A percentile compares a stretch with the other conserved stretches of the same genome.
phyloP scores from a whole-genome alignment of 2,888 invertebrate species.

The Mesorhabditis spiculigera region DNA sequence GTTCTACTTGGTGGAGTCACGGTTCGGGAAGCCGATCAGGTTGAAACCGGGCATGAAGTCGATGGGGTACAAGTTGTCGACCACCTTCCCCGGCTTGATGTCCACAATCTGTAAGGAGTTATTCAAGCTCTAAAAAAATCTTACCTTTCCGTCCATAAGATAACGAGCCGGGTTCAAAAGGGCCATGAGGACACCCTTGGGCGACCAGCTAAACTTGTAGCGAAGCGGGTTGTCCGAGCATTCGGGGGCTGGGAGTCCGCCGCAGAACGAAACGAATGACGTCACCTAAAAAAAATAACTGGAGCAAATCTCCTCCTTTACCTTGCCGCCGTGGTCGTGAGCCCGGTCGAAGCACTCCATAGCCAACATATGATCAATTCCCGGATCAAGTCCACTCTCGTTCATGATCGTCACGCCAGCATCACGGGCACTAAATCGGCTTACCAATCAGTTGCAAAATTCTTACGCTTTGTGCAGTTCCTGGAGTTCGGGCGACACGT shows the following conservation, averaged over 20 bases:
- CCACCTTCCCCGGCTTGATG: conserved; percentile 80
- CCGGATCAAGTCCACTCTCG: conserved; percentile 95
- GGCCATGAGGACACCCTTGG: conserved; percentile 84
- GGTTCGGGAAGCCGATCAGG: conserved; percentile 91
- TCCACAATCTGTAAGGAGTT: conserved; percentile 67
- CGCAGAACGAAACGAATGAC: conserved; percentile 93
- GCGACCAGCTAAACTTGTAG: conserved; percentile 96
- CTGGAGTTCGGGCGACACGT: conserved; percentile 79
- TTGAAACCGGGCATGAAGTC: conserved; percentile 86
- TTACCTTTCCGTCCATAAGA: conserved; percentile 74
- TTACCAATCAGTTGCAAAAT: conserved; percentile 7
- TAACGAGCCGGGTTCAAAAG: conserved; percentile 85
- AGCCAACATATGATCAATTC: conserved; percentile 94
- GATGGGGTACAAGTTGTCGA: conserved; percentile 76
- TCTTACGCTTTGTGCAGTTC: conserved; percentile 59
- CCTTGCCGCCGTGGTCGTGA: conserved; percentile 76
- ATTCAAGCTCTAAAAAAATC: conserved; percentile 5
- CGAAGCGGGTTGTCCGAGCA: conserved; percentile 76
- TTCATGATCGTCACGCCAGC: conserved; percentile 90
- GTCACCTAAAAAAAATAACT: conserved; percentile 66
- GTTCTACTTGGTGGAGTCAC: conserved; percentile 81
- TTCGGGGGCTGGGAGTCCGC: conserved; percentile 94
- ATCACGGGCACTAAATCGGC: conserved; percentile 71
- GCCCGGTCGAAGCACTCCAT: conserved; percentile 93
- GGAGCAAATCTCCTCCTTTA: conserved; percentile 28